phyloP scores from a whole-genome alignment of 2,888 invertebrate genomes.

The Rhagonycha lutea region DNA sequence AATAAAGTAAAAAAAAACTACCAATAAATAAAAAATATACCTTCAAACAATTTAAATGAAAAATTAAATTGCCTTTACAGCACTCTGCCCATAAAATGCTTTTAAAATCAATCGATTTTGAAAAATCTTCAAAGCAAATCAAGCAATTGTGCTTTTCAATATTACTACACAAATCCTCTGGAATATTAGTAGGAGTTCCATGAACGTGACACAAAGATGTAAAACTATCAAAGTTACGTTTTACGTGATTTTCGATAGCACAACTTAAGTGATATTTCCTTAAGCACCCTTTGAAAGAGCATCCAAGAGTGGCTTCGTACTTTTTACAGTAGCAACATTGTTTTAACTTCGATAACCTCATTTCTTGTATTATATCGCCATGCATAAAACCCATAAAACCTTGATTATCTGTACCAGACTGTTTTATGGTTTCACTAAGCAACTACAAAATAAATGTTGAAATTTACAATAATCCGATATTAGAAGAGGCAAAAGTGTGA shows the following conservation, averaged over 20 bases:
- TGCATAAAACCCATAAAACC: constrained; percentile 76
- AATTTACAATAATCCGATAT: not conserved
- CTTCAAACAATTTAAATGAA: constrained; percentile 19
- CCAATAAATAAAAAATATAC: not conserved
- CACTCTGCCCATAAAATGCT: constrained; percentile 17
- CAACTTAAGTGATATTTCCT: constrained; percentile 77
- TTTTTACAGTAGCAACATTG: constrained; percentile 69
- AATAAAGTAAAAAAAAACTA: not conserved
- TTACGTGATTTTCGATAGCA: constrained; percentile 59
- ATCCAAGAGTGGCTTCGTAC: constrained; percentile 73
- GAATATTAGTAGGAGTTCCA: constrained; percentile 10
- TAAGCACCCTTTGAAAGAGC: constrained; percentile 66
- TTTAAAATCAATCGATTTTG: not conserved
- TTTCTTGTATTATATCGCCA: constrained; percentile 70
- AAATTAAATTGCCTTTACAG: constrained; percentile 13
- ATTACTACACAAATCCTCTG: constrained; percentile 3
- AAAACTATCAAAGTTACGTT: constrained; percentile 7
- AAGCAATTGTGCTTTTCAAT: constrained; percentile 10
- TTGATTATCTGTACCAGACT: constrained; percentile 68
- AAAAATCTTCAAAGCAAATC: constrained; percentile 21
- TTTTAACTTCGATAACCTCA: constrained; percentile 59
- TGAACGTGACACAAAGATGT: constrained; percentile 10
- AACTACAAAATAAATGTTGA: constrained; percentile 56
- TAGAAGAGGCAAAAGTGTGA: too few relatives aligned
- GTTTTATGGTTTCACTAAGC: constrained; percentile 70